A percentile compares a stretch with the other conserved stretches of the same genome.
phyloP scores from a whole-genome alignment of 2,888 invertebrate genomes.

The Ectobius pallidus region DNA sequence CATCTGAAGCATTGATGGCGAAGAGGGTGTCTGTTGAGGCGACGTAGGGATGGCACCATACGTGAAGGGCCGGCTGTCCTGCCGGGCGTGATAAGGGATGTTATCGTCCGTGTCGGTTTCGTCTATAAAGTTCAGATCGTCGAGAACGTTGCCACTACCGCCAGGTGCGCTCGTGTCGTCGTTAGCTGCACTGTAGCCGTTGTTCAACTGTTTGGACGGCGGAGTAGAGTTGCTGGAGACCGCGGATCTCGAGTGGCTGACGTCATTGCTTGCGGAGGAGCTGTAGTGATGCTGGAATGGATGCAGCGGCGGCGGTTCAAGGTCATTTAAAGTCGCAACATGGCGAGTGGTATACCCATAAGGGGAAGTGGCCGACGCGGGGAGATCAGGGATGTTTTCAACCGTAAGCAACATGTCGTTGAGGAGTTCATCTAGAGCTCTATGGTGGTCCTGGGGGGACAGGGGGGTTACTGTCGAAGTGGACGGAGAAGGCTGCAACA shows the following conservation, averaged over 20 bases:
- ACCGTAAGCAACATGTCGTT: constrained; percentile 88
- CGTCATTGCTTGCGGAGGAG: constrained; percentile 2
- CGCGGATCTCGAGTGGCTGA: background rate
- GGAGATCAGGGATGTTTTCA: constrained; percentile 73
- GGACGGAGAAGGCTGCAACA: constrained; percentile 50
- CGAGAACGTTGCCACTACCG: constrained; percentile 50
- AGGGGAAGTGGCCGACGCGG: constrained; percentile 36
- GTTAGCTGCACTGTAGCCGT: constrained; percentile 47
- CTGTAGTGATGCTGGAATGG: constrained; percentile 22
- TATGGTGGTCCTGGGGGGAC: constrained; percentile 62
- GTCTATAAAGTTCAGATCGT: constrained; percentile 51
- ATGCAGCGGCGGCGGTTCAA: constrained; percentile 31
- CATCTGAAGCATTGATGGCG: constrained; percentile 68
- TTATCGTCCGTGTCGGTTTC: constrained; percentile 64
- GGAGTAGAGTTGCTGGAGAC: background rate
- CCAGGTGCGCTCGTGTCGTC: constrained; percentile 43
- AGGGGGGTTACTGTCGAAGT: constrained; percentile 47
- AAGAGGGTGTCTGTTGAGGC: constrained; percentile 49
- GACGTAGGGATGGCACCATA: constrained; percentile 70
- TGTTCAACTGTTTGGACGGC: constrained; percentile 31
- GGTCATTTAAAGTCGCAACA: constrained; percentile 33
- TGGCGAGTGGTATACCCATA: constrained; percentile 27
- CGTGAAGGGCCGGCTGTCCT: constrained; percentile 87
- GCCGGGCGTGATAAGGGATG: constrained; percentile 91
- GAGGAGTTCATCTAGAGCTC: constrained; percentile 82